A percentile compares a stretch with the other conserved stretches of the same genome.
These are phyloP conservation scores for Agrilus biguttatus DNA, from an alignment of 2,888 invertebrate species.

Conservation along the genomic window DNA sequence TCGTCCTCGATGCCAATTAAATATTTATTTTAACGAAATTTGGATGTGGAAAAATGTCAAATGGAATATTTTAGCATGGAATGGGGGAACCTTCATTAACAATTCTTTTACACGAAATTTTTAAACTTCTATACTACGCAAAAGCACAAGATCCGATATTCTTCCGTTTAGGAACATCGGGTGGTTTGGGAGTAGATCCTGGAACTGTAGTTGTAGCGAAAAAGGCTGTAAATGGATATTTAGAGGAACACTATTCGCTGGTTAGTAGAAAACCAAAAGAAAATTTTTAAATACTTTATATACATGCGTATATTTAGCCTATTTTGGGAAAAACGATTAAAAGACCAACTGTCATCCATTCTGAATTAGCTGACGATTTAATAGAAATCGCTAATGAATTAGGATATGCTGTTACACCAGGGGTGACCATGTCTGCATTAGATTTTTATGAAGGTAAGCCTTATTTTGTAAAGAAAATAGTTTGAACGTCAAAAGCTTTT, in stretches of 20 bases:
- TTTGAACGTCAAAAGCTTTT: neutral
- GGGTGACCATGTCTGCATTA: slow-evolving; percentile 61
- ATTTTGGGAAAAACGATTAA: slow-evolving; percentile 38
- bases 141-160: slow-evolving; percentile 46
- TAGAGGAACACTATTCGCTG: slow-evolving; percentile 41
- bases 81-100: slow-evolving; percentile 62
- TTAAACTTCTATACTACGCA: slow-evolving; percentile 55
- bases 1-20: too few species aligned
- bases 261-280: slow-evolving; percentile 23
- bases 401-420: slow-evolving; percentile 40
- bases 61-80: slow-evolving; percentile 44
- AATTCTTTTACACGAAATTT: slow-evolving; percentile 53
- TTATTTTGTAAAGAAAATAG: neutral
- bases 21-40: too few species aligned
- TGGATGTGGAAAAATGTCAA: neutral
- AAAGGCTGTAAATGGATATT: slow-evolving; percentile 43
- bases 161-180: slow-evolving; percentile 55
- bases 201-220: slow-evolving; percentile 54
- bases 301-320: slow-evolving; percentile 21
- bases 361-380: slow-evolving; percentile 36
- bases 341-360: slow-evolving; percentile 41
- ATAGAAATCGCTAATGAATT: slow-evolving; percentile 29
- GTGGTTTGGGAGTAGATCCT: slow-evolving; percentile 44
- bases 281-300: neutral
- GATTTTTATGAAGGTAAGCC: slow-evolving; percentile 64